These are phyloP conservation scores for Gavialis gangeticus DNA, from an alignment of 2,113 vertebrate genomes.

Conservation along the genomic window DNA sequence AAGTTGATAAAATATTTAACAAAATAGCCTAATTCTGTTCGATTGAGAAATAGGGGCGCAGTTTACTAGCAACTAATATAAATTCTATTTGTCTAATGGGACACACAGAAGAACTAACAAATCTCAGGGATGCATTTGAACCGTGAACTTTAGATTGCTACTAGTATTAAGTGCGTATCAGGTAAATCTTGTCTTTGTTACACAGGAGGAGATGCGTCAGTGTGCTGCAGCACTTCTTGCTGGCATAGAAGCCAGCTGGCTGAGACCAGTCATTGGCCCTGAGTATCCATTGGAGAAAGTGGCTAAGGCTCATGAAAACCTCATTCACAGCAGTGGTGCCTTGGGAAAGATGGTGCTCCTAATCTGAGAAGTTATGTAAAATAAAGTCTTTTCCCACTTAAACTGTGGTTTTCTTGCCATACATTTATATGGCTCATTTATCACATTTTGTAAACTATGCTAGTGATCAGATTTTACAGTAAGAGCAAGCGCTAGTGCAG, in stretches of 20 bases:
- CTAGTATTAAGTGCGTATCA: neutral
- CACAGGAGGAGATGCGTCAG: constrained; percentile 80
- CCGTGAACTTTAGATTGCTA: neutral
- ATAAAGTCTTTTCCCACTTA: neutral
- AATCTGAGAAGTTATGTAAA: constrained; percentile 19
- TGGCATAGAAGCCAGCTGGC: constrained; percentile 85
- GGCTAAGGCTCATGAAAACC: constrained; percentile 81
- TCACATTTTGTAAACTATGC: neutral
- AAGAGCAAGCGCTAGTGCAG: neutral
- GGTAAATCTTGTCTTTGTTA: neutral
- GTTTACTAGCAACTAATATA: neutral
- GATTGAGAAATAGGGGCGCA: neutral
- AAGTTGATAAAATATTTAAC: neutral
- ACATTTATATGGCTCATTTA: neutral
- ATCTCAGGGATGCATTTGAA: neutral
- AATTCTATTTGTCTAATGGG: neutral
- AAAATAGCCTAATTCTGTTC: neutral
- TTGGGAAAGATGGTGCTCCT: constrained; percentile 88
- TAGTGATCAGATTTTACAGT: neutral
- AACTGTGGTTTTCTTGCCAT: neutral
- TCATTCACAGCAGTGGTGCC: constrained; percentile 80
- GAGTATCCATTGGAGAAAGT: constrained; percentile 81
- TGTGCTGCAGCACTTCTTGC: constrained; percentile 74
- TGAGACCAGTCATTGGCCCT: constrained; percentile 80
- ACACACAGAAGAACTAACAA: neutral